Evolutionary conservation across 2,113 vertebrate genomes (phyloP).

Genomic region (Odocoileus hemionus): DNA sequence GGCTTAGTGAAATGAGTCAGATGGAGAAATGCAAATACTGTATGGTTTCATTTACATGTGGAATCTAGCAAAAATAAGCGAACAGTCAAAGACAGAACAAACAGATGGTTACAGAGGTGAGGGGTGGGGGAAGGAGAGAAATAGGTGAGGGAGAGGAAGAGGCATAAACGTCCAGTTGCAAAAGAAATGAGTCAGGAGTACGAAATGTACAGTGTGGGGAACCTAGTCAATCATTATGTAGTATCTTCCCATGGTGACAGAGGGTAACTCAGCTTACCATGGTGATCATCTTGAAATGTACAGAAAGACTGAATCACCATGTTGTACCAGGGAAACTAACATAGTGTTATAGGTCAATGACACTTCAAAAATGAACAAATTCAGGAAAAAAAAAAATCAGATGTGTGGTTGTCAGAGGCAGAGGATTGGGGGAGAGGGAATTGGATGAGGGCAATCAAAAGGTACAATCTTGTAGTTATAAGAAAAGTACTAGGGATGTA

Average conservation of each 20-base stretch:
- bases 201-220: not conserved
- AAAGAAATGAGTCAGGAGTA: not conserved
- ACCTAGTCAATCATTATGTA: not conserved
- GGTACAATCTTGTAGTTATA: not conserved
- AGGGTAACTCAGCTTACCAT: not conserved
- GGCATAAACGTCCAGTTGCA: not conserved
- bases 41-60: not conserved
- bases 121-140: not conserved
- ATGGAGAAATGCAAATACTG: not conserved
- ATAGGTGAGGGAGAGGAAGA: too few relatives aligned
- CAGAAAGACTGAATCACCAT: not conserved
- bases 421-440: not conserved
- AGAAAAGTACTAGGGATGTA: not conserved
- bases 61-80: not conserved
- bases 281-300: not conserved
- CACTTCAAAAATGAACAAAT: not conserved
- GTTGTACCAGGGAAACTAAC: not conserved
- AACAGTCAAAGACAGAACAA: not conserved
- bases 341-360: not conserved
- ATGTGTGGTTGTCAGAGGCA: not conserved
- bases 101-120: not conserved
- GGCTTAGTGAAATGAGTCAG: not conserved
- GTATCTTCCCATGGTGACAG: not conserved
- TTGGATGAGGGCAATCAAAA: too few relatives aligned
- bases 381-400: not conserved